Conservation (phyloP, 1,140 invertebrate species). For the Apis laboriosa region DNA sequence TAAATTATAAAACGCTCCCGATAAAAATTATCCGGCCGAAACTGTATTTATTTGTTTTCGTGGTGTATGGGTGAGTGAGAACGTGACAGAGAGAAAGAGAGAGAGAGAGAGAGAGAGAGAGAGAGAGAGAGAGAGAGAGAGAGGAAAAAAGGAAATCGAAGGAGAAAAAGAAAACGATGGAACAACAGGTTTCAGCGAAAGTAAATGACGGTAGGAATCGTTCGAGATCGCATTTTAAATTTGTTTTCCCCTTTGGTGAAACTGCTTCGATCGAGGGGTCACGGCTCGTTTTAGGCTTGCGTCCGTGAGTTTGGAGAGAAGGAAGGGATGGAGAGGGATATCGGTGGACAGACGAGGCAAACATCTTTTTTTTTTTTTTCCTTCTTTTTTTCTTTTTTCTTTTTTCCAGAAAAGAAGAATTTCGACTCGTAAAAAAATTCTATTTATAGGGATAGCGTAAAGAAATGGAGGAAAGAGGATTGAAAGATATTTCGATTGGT, state of each 20-base stretch:
- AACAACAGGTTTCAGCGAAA: slow-evolving; percentile 53
- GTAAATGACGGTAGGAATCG: slow-evolving; percentile 48
- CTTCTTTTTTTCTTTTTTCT: not conserved
- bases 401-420: not conserved
- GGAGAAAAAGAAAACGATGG: not conserved
- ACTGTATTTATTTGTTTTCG: not conserved
- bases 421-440: slow-evolving; percentile 13
- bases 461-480: not conserved
- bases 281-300: not conserved
- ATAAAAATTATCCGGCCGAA: not conserved
- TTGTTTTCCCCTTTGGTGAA: slow-evolving; percentile 35
- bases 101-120: not conserved
- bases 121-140: not conserved
- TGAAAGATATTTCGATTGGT: slow-evolving; percentile 29
- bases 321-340: not conserved
- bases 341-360: not conserved
- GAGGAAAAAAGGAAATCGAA: not conserved
- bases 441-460: slow-evolving; percentile 17
- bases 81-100: not conserved
- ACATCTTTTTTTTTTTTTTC: not conserved
- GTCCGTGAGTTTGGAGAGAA: slow-evolving; percentile 8
- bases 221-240: slow-evolving; percentile 55
- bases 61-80: not conserved
- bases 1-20: not conserved
- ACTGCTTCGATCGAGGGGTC: slow-evolving; percentile 11